Evolutionary conservation across 1,140 invertebrate genomes (phyloP), one percentile per base, ranked within the genome.

Genomic region (Forficula auricularia): DNA sequence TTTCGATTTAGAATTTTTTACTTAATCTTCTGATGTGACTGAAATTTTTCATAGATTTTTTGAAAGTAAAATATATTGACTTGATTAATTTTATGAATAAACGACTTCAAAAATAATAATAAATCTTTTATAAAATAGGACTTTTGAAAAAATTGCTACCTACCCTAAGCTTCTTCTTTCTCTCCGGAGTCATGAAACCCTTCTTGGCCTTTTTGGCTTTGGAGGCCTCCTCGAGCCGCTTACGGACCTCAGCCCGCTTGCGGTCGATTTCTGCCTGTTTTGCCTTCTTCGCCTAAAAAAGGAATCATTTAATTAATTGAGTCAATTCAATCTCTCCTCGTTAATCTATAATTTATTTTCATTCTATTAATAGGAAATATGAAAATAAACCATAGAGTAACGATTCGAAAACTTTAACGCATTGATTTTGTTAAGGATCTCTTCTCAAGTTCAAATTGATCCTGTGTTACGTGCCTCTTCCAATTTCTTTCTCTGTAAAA

Each of bases 131-230:
- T 6, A 27, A 27, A 10, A 10, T 4, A 27, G 22, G 22, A 27
- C n/a, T n/a, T n/a, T 27, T 27, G 10, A 27, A 10, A 10, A 4
- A 27, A 27, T 27, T 27, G 22, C 4, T 27, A 75, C 79, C 72
- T 62, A 89, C 86, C 74, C 89, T 82, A 60, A 94, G 83, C 66
- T 94, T 94, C 84, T 92, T 92, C 81, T 94, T 94, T 64, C 89
- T 87, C 68, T 92, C 87, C 51, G 89, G 89, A 59, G 88, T 94
- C 89, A 94, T 92, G 79, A 94, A 94, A 79, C 88, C 88, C 68
- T 91, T 91, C 77, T 92, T 92, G 60, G 83, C 84, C 70, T 89
- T 89, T 67, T 91, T 91, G 62, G 83, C 83, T 62, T 86, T 87
- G 62, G 87, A 88, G 63, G 84, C 84, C 64, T 90, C 87, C 66